Conservation (phyloP, 2,113 vertebrate genomes). For the Ploceus nigricollis region DNA sequence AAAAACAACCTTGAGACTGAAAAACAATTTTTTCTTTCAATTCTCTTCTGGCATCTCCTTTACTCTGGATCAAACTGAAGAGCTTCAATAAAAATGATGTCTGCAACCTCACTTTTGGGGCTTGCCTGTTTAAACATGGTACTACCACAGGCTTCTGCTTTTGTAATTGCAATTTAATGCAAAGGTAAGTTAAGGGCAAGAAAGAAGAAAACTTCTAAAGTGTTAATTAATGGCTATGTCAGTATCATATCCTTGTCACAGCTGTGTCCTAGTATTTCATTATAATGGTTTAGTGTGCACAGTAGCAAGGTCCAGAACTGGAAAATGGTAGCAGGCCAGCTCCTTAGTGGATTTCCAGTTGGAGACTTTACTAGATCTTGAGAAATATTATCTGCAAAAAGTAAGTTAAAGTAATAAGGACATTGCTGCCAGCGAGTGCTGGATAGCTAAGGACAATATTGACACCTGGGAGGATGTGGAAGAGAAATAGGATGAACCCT, state of each 20-base stretch:
- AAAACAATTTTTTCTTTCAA: neutral
- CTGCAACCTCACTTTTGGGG: neutral
- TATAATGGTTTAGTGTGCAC: neutral
- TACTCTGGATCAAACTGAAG: neutral
- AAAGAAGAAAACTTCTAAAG: neutral
- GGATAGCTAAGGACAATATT: neutral
- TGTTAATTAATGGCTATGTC: neutral
- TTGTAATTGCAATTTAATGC: neutral
- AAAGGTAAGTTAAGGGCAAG: neutral
- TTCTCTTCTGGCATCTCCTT: neutral
- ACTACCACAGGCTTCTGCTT: neutral
- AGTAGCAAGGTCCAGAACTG: neutral
- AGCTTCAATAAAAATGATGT: neutral
- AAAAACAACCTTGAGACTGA: neutral
- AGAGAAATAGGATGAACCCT: neutral
- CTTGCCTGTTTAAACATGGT: neutral
- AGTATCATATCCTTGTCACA: neutral
- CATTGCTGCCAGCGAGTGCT: neutral
- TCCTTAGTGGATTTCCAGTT: neutral
- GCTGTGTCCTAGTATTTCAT: neutral
- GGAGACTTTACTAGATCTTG: neutral
- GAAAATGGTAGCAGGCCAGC: neutral
- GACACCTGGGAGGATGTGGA: neutral
- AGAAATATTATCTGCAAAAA: neutral
- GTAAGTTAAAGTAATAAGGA: neutral